Conservation (phyloP, 2,113 vertebrate species). For the Podilymbus podiceps region DNA sequence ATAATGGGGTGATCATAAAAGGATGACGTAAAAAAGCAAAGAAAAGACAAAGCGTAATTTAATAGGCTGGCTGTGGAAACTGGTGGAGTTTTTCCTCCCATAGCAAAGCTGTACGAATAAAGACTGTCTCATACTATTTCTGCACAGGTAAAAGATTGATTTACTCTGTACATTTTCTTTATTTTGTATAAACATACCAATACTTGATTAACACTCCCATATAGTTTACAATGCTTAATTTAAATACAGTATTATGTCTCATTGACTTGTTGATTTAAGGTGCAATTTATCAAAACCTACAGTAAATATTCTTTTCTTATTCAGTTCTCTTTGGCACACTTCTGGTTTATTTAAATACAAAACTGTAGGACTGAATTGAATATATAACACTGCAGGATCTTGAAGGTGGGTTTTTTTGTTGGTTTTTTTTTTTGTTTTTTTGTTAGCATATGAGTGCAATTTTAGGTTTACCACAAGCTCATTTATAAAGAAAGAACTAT, state of each 20-base stretch:
- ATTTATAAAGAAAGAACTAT: constrained; percentile 60
- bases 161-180: constrained; percentile 29
- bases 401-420: neutral
- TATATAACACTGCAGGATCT: constrained; percentile 19
- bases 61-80: neutral
- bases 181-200: constrained; percentile 47
- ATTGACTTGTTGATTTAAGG: constrained; percentile 49
- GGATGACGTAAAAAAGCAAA: neutral
- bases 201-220: constrained; percentile 31
- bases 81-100: neutral
- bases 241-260: constrained; percentile 46
- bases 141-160: constrained; percentile 8
- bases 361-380: constrained; percentile 13
- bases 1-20: neutral
- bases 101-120: constrained; percentile 28
- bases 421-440: neutral
- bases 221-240: constrained; percentile 29
- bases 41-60: neutral
- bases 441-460: constrained; percentile 2
- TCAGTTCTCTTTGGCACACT: constrained; percentile 72
- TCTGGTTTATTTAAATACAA: constrained; percentile 56
- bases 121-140: neutral
- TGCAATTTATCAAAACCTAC: constrained; percentile 48
- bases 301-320: constrained; percentile 22
- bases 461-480: constrained; percentile 42